Conservation (phyloP, 2,888 invertebrate genomes). For the Seladonia tumulorum region DNA sequence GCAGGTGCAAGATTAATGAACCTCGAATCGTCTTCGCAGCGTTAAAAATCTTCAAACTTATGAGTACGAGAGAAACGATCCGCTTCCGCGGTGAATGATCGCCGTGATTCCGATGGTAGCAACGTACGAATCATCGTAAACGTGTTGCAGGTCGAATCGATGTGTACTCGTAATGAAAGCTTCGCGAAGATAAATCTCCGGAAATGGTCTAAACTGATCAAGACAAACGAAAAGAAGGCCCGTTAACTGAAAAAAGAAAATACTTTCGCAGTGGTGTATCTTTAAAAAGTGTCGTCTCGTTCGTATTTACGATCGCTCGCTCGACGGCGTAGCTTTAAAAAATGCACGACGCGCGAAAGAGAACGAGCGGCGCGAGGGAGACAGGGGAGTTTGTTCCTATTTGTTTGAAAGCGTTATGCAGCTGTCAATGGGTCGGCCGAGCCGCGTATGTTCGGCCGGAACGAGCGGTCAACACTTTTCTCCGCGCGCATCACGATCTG, state of each 20-base stretch:
- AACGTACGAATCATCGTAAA: too few species aligned
- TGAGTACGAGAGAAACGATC: neutral
- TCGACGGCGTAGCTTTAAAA: constrained; percentile 65
- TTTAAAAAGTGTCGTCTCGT: constrained; percentile 45
- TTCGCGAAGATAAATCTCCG: neutral
- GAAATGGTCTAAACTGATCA: neutral
- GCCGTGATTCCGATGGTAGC: neutral
- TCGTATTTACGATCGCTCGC: constrained; percentile 66
- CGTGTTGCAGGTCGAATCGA: neutral
- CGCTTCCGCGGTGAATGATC: neutral
- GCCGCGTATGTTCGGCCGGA: constrained; percentile 71
- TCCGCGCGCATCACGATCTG: constrained; percentile 73
- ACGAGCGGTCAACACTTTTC: constrained; percentile 76
- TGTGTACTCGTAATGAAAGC: neutral
- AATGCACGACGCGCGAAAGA: constrained; percentile 65
- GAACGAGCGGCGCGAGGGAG: constrained; percentile 41
- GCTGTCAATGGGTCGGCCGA: constrained; percentile 72
- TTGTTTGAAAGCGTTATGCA: constrained; percentile 76
- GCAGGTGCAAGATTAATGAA: constrained; percentile 9
- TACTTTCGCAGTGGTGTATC: constrained; percentile 15
- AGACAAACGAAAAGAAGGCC: neutral
- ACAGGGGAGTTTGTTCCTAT: constrained; percentile 73
- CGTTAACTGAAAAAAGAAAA: too few species aligned
- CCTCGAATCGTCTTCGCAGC: neutral
- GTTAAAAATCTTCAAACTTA: neutral